A percentile compares a stretch with the other conserved stretches of the same genome.
Conservation (phyloP, 1,140 invertebrate species). For the Saccostrea glomerata region DNA sequence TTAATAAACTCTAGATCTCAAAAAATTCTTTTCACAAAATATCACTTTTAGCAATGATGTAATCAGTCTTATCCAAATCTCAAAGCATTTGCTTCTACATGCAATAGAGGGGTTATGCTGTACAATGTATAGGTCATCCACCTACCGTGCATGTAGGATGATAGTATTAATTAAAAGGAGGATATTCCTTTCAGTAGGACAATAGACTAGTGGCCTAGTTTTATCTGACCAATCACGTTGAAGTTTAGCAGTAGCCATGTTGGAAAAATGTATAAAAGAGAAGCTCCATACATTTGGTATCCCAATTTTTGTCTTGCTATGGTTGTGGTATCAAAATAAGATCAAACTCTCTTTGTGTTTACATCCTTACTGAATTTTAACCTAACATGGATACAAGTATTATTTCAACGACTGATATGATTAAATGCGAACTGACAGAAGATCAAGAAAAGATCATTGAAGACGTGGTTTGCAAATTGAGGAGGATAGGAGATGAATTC, state of each 20-base stretch:
- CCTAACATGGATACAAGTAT: neutral
- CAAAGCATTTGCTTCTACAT: too few relatives aligned
- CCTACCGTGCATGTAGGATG: neutral
- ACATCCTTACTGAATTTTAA: neutral
- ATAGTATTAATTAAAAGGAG: neutral
- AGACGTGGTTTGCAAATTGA: neutral
- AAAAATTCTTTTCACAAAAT: too few relatives aligned
- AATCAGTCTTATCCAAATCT: too few relatives aligned
- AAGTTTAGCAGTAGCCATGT: neutral
- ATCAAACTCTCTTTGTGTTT: too few relatives aligned
- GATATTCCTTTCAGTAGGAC: neutral
- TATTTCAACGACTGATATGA: neutral
- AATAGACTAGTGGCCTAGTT: conserved; percentile 1
- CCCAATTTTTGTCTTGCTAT: neutral
- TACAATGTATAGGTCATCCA: neutral
- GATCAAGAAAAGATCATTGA: neutral
- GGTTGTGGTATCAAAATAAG: neutral
- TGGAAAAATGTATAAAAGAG: neutral
- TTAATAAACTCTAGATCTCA: too few relatives aligned
- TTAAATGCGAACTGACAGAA: neutral
- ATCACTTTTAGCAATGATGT: too few relatives aligned
- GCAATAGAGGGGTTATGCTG: neutral
- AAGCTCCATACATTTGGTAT: neutral
- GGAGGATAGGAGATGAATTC: conserved; percentile 1
- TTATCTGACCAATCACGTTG: neutral